phyloP scores from a whole-genome alignment of 2,113 vertebrate genomes.

The Gorsachius goisagi region DNA sequence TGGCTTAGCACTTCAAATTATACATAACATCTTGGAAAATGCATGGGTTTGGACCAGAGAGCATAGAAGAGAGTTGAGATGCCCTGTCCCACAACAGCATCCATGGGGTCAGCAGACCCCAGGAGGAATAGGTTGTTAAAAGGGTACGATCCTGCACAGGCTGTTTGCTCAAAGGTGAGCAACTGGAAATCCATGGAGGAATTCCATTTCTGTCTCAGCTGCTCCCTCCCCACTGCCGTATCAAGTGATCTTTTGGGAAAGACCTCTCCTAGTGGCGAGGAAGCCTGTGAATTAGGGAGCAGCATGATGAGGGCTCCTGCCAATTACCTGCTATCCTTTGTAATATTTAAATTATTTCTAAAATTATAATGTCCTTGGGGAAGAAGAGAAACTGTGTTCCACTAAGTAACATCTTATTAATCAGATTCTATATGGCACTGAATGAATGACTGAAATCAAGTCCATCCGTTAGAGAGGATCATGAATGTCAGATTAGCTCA shows the following conservation, averaged over 20 bases:
- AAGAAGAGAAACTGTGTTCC: conserved; percentile 19
- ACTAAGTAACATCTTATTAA: conserved; percentile 42
- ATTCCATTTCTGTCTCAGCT: neutral
- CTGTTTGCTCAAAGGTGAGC: neutral
- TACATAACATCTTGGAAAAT: neutral
- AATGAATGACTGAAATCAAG: conserved; percentile 21
- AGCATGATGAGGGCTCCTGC: neutral
- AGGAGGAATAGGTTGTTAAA: neutral
- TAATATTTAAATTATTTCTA: conserved; percentile 5
- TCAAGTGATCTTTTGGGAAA: neutral
- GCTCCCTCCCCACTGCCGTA: fast-evolving
- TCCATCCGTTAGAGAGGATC: neutral
- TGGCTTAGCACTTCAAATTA: neutral
- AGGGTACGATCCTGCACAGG: neutral
- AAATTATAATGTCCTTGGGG: conserved; percentile 5
- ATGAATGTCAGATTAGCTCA: conserved; percentile 50
- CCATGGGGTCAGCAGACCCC: neutral
- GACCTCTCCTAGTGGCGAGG: neutral
- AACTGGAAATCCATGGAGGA: neutral
- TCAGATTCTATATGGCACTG: neutral
- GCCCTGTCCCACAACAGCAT: neutral
- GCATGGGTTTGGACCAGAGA: neutral
- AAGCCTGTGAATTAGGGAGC: neutral
- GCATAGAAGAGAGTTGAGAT: neutral
- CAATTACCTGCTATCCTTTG: neutral